Percentiles rank a stretch among this genome's conserved stretches.
These are phyloP conservation scores for Lamprotornis superbus DNA, from an alignment of 2,113 vertebrate genomes.

Conservation along the genomic window DNA sequence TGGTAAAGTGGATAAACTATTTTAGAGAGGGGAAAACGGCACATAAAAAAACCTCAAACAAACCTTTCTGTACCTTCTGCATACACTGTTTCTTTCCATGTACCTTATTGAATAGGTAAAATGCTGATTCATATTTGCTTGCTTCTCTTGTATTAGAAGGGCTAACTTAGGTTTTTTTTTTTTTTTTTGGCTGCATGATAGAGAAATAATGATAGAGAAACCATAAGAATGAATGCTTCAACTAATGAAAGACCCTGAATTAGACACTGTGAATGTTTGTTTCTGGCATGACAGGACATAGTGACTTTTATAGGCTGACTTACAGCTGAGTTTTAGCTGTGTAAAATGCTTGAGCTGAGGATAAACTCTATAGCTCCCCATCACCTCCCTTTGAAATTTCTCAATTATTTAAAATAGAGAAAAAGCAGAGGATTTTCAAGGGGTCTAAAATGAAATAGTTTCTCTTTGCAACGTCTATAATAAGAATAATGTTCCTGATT, in stretches of 20 bases:
- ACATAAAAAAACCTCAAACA: rapidly evolving
- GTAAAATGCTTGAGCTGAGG: not conserved
- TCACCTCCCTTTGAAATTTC: not conserved
- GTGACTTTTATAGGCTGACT: not conserved
- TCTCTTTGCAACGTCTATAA: not conserved
- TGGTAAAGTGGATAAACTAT: not conserved
- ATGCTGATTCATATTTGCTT: not conserved
- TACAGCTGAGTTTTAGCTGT: not conserved
- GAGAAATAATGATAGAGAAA: not conserved
- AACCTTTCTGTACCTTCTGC: not conserved
- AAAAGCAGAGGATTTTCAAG: not conserved
- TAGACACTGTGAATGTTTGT: not conserved
- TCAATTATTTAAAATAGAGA: not conserved
- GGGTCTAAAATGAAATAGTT: not conserved
- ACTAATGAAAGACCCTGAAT: not conserved
- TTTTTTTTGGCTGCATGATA: not conserved
- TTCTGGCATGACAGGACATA: not conserved
- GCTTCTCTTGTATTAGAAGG: not conserved
- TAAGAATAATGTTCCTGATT: not conserved
- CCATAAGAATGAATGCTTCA: not conserved
- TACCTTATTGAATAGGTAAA: not conserved
- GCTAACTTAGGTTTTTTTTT: not conserved
- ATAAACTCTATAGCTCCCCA: not conserved
- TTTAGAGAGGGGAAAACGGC: not conserved
- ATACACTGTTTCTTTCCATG: not conserved